These are phyloP conservation scores for Ptilonorhynchus violaceus DNA, from an alignment of 2,113 vertebrate genomes.

Conservation along the genomic window DNA sequence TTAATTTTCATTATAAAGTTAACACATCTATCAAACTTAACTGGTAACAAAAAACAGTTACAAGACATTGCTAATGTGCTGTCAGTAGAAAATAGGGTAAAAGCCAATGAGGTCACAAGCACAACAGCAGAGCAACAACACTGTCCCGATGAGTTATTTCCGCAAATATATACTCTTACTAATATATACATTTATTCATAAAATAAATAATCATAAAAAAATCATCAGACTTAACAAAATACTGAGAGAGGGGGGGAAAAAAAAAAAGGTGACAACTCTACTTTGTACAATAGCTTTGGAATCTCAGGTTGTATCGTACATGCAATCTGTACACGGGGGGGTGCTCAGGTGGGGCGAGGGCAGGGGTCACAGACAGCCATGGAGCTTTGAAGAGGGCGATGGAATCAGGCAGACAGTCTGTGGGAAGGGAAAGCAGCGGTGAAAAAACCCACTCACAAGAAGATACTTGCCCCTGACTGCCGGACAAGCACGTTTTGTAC, in stretches of 20 bases:
- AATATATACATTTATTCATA: conserved; percentile 87
- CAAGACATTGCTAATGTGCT: conserved; percentile 73
- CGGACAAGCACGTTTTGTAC: conserved; percentile 9
- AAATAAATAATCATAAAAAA: conserved; percentile 95
- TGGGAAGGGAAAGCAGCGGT: conserved; percentile 10
- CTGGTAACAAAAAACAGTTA: conserved; percentile 70
- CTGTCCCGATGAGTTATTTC: conserved; percentile 76
- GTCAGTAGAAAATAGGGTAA: conserved; percentile 77
- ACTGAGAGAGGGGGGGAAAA: background rate
- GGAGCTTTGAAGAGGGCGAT: conserved; percentile 16
- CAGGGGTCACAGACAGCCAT: conserved; percentile 30
- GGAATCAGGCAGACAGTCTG: conserved; percentile 41
- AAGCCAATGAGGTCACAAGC: conserved; percentile 80
- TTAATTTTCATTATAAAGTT: conserved; percentile 85
- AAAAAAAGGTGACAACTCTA: conserved; percentile 71
- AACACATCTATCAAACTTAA: conserved; percentile 84
- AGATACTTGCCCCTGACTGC: conserved; percentile 24
- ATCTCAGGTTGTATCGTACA: conserved; percentile 71
- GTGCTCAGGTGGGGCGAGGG: background rate
- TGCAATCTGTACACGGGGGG: conserved; percentile 64
- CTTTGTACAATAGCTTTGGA: conserved; percentile 90
- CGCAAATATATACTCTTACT: conserved; percentile 90
- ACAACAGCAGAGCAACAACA: conserved; percentile 79
- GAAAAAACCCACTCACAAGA: conserved; percentile 22
- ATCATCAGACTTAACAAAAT: conserved; percentile 77